These are phyloP conservation scores for Agrochola circellaris DNA, from an alignment of 2,888 invertebrate species.

Conservation along the genomic window DNA sequence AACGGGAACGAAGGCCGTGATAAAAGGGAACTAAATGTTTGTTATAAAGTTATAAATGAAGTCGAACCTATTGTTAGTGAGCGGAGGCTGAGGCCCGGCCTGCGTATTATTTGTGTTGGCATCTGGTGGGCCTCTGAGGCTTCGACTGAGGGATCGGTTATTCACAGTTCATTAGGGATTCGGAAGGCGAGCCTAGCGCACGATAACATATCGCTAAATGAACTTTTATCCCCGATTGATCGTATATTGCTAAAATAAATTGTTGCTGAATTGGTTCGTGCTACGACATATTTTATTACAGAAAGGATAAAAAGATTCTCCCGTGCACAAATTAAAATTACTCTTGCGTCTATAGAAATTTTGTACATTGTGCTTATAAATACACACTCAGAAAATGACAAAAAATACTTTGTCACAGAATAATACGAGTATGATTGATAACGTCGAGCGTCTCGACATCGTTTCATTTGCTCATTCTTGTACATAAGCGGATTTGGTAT, in stretches of 20 bases:
- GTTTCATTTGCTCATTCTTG: conserved; percentile 53
- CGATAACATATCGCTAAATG: conserved; percentile 76
- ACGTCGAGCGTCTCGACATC: conserved; percentile 50
- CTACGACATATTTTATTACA: conserved; percentile 25
- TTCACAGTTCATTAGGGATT: conserved; percentile 80
- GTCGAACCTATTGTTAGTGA: conserved; percentile 54
- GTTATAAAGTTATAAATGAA: conserved; percentile 57
- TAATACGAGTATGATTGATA: conserved; percentile 60
- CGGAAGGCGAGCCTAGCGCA: conserved; percentile 69
- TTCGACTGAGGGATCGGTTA: conserved; percentile 67
- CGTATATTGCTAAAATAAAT: conserved; percentile 58
- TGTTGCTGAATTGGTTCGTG: conserved; percentile 37
- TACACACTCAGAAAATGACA: conserved; percentile 34
- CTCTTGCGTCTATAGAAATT: neutral
- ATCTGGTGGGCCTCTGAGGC: conserved; percentile 65
- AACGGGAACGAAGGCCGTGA: conserved; percentile 48
- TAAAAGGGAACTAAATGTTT: conserved; percentile 58
- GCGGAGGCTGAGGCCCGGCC: conserved; percentile 33
- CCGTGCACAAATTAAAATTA: conserved; percentile 17
- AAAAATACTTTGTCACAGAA: conserved; percentile 53
- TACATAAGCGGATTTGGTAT: conserved; percentile 57
- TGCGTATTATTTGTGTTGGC: conserved; percentile 63
- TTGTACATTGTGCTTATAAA: conserved; percentile 13
- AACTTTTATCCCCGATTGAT: conserved; percentile 64
- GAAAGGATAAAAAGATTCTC: neutral